Evolutionary conservation across 2,113 vertebrate species (phyloP).

Genomic region (Channa maculata): DNA sequence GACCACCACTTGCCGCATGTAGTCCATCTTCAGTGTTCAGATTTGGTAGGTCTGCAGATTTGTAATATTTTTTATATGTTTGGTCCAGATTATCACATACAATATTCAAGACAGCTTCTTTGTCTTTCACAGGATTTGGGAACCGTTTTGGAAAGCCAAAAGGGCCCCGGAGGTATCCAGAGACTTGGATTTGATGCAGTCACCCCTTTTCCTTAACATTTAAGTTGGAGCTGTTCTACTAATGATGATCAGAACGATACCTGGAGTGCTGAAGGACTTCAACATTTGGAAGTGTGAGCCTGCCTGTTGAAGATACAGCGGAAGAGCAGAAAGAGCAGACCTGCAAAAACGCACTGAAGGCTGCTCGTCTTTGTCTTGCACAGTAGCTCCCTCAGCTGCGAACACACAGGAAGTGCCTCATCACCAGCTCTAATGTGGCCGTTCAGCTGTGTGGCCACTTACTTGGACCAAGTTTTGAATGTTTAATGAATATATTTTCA

Average conservation of each 20-base stretch:
- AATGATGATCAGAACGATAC: neutral
- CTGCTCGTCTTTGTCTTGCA: neutral
- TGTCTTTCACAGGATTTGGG: conserved; percentile 87
- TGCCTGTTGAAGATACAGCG: neutral
- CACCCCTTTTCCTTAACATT: neutral
- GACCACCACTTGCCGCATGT: conserved; percentile 26
- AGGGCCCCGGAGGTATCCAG: conserved; percentile 91
- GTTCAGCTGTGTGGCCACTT: neutral
- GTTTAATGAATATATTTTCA: neutral
- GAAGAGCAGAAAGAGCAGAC: neutral
- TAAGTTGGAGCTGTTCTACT: neutral
- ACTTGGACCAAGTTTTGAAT: conserved; percentile 12
- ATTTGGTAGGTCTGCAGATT: conserved; percentile 67
- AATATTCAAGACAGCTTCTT: neutral
- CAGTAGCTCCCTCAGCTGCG: conserved; percentile 25
- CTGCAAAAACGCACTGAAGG: neutral
- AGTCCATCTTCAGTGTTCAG: conserved; percentile 57
- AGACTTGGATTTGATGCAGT: conserved; percentile 84
- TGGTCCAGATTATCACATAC: neutral
- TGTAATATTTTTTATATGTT: neutral
- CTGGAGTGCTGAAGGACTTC: neutral
- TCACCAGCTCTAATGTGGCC: conserved; percentile 1
- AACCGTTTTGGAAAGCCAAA: conserved; percentile 93
- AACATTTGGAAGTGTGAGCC: neutral
- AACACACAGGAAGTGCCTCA: conserved; percentile 16